Conservation (phyloP, 2,888 invertebrate species). For the Hyalella azteca region DNA sequence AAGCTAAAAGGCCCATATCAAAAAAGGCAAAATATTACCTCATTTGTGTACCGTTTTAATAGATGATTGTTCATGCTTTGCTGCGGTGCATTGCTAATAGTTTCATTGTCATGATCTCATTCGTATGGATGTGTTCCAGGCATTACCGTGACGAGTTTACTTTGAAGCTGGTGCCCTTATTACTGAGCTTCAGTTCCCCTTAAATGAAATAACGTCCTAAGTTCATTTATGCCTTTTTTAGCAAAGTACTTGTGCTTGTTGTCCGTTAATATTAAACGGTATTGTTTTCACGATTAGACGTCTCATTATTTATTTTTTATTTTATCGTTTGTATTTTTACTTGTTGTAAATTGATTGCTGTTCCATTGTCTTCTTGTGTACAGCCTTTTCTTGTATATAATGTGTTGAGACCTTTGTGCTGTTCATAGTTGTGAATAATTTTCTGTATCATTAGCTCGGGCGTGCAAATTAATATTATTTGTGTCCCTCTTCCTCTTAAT, state of each 20-base stretch:
- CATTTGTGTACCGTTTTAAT: background rate
- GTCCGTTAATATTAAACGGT: too few relatives aligned
- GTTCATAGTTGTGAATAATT: background rate
- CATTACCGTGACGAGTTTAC: background rate
- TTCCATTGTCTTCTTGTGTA: background rate
- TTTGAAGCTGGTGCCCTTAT: background rate
- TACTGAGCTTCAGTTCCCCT: background rate
- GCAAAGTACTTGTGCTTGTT: background rate
- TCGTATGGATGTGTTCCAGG: background rate
- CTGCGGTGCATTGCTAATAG: background rate
- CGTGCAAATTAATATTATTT: background rate
- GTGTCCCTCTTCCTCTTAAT: background rate
- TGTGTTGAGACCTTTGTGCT: background rate
- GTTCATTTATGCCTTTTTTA: background rate
- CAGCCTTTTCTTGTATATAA: background rate
- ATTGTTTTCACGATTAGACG: background rate
- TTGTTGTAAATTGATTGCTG: background rate
- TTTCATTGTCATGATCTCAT: conserved; percentile 13
- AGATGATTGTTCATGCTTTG: background rate
- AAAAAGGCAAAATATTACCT: background rate
- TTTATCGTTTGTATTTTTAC: too few relatives aligned
- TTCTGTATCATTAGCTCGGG: background rate
- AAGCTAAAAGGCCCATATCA: background rate
- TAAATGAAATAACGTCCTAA: background rate
- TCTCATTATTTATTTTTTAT: background rate